Conservation (phyloP, 1,140 invertebrate species). For the Diabrotica virgifera region DNA sequence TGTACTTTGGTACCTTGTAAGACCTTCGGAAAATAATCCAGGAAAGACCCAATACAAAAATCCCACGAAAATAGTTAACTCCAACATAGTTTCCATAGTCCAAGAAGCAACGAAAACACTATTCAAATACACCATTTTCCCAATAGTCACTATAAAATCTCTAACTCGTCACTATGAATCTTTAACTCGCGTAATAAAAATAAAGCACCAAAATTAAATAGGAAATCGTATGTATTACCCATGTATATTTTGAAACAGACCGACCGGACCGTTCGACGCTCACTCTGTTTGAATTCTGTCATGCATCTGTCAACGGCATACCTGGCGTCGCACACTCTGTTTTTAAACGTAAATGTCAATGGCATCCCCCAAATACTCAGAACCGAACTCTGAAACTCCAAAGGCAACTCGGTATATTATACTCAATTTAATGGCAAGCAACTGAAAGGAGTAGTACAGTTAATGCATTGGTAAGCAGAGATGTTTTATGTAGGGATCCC, state of each 20-base stretch:
- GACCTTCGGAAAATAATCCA: conserved; percentile 32
- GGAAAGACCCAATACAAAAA: conserved; percentile 42
- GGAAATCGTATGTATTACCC: too few relatives aligned
- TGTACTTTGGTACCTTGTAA: conserved; percentile 29
- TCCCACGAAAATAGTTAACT: conserved; percentile 36
- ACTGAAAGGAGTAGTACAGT: not conserved
- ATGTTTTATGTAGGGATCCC: not conserved
- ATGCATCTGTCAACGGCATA: not conserved
- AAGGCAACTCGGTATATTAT: too few relatives aligned
- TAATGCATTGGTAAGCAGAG: not conserved
- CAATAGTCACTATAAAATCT: not conserved
- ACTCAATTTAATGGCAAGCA: not conserved
- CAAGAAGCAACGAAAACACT: conserved; percentile 14
- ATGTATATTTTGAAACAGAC: too few relatives aligned
- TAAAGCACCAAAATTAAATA: too few relatives aligned
- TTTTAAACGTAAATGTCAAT: not conserved
- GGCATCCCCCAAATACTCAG: not conserved
- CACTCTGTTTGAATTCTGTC: not conserved
- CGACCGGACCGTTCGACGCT: too few relatives aligned
- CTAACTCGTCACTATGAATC: not conserved
- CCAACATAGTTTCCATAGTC: conserved; percentile 36
- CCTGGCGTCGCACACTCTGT: not conserved
- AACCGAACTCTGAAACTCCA: not conserved
- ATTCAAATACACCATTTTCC: conserved; percentile 9
- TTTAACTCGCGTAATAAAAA: too few relatives aligned